Base-by-base conservation (phyloP, 2,113 vertebrate species). In the Chionodraco myersi region DNA sequence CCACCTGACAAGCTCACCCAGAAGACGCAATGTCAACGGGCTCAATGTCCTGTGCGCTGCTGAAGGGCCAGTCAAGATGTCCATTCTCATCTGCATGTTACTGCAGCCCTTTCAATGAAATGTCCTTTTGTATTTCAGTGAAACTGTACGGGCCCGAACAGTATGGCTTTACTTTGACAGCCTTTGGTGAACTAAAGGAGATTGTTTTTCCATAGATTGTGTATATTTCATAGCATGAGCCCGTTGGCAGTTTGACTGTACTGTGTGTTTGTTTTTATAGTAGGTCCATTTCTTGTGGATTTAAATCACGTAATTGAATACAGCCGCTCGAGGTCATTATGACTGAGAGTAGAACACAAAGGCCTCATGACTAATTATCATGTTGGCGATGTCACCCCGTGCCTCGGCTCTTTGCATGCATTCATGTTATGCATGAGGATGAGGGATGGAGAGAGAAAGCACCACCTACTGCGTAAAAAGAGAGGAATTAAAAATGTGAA, bases 331-430 rank as follows among this genome's bases (percentile, higher is more conserved):
- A 34, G 65, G 65, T 84, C 75, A 77, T 86, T 75, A 72, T 77
- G 84, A 75, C 36, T 63, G 13, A 47, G 53, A 77, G 58, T 73
- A 76, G 51, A 21, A 30, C 57, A 57, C n/a, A 26, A 51, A 11
- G n/a, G 48, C 74, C 71, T 72, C 36, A 61, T 53, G 18, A 4
- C 65, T 86, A 76, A 88, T 90, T 80, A n/a, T n/a, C n/a, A n/a
- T n/a, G n/a, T n/a, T n/a, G n/a, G n/a, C n/a, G n/a, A n/a, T n/a
- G 71, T 86, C 72, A 60, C 68, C 72, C 69, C 60, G 1, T 57
- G 72, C 48, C 49, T 65, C 11, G 36, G 48, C 61, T 61, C 60
- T 70, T 56, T 45, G 60, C 51, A 76, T 47, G 66, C 23, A 34
- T 60, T 67, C 63, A 5, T 53, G 48, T 21, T 54, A 52, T 73